phyloP scores from a whole-genome alignment of 37 sponge, comb jelly and placozoan species.

The Aphrocallistes beatrix region DNA sequence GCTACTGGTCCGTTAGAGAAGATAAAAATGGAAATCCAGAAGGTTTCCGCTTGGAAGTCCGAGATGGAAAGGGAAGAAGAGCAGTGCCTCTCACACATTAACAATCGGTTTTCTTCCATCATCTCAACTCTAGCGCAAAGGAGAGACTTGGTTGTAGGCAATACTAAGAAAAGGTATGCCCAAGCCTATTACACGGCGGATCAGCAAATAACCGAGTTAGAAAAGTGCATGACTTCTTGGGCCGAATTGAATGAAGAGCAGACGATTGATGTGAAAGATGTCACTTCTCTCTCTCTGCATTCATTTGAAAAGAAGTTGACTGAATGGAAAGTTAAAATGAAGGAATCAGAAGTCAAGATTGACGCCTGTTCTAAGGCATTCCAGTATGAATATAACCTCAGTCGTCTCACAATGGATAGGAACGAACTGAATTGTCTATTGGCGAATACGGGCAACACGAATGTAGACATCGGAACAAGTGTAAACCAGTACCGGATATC shows the following conservation, averaged over 20 bases:
- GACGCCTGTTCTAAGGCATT: not conserved
- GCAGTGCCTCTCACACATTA: not conserved
- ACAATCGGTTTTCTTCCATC: not conserved
- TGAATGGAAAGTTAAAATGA: not conserved
- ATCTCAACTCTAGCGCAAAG: not conserved
- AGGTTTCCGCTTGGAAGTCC: not conserved
- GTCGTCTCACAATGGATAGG: not conserved
- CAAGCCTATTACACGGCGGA: not conserved
- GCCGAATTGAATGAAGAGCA: not conserved
- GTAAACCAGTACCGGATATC: not conserved
- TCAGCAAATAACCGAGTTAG: not conserved
- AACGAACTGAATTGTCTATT: not conserved
- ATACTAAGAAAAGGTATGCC: not conserved
- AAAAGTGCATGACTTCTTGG: not conserved
- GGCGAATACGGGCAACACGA: not conserved
- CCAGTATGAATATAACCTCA: not conserved
- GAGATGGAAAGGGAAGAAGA: not conserved
- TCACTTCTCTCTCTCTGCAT: not conserved
- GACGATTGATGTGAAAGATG: not conserved
- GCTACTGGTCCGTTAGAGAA: not conserved
- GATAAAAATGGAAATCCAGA: conserved; percentile 5
- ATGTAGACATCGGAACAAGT: not conserved
- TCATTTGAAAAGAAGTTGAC: not conserved
- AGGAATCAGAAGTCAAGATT: not conserved
- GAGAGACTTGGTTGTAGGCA: not conserved